Evolutionary conservation across 92 coral and sea anemone genomes (phyloP), one percentile per base, ranked within the genome.

Genomic region (Parazoanthus atlanticus): DNA sequence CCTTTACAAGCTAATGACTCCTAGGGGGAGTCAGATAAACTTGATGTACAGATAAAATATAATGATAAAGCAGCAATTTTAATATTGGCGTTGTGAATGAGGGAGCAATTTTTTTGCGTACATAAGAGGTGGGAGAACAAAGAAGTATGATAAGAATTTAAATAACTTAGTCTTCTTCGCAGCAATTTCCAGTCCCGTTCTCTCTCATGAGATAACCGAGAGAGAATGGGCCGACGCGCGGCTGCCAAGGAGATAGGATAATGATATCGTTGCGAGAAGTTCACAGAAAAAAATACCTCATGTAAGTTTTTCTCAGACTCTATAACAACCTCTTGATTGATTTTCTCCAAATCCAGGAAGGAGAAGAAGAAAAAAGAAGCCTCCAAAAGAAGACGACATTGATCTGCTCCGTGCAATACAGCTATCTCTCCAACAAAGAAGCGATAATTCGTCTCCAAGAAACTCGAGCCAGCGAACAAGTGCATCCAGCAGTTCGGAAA

Each of bases 321-420:
- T 7, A 56, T 6, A 61, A 5, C 28, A 61, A 61, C 69, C 21
- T 52, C 19, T 13, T 54, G 73, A 25, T 38, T 56, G 16, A 3
- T 83, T 66, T 8, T 34, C 19, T 54, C 19, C 3, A 0, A 49
- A 47, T 56, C 33, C 19, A 91, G 93, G 41, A 70, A 88, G 65
- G 54, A 73, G 73, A 76, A 84, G 65, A 88, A 83, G 91, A 79
- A 83, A 88, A 89, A 66, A 86, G 91, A 65, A 61, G 83, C 70
- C 19, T 29, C 74, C 78, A 86, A 90, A 86, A 30, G 89, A 93
- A 73, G 54, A 92, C 30, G 98, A 95, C 49, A 41, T 92, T 47
- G 96, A 95, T 80, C 80, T 92, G 56, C 85, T 95, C 89, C 90
- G 96, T 7, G 98, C 98, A 33, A 92, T 95, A 30, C 93, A 95